phyloP scores from a whole-genome alignment of 2,888 invertebrate genomes.

The Crossocerus cetratus region DNA sequence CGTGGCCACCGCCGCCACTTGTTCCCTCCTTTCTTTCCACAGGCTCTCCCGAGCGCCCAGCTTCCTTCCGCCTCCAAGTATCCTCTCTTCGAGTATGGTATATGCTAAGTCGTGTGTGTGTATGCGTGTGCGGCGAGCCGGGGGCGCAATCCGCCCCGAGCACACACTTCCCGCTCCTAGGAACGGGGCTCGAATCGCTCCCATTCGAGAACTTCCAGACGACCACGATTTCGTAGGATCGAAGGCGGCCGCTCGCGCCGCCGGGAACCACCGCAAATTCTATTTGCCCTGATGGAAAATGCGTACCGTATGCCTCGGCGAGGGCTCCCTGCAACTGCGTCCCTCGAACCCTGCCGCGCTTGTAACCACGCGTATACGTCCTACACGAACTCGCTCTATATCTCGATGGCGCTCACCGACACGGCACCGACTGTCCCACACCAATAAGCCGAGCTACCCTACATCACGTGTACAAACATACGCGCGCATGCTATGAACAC shows the following conservation, averaged over 20 bases:
- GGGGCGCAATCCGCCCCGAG: neutral
- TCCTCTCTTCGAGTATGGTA: no score
- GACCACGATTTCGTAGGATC: conserved; percentile 22
- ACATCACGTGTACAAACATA: neutral
- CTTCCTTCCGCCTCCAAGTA: neutral
- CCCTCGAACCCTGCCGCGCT: conserved; percentile 34
- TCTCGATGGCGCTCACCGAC: conserved; percentile 3
- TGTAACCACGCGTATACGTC: neutral
- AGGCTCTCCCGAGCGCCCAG: neutral
- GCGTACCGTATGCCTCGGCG: conserved; percentile 59
- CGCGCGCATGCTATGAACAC: conserved; percentile 8
- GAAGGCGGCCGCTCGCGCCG: conserved; percentile 11
- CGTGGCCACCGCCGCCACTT: conserved; percentile 37
- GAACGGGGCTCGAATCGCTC: neutral
- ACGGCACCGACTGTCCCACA: neutral
- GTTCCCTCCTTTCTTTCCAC: conserved; percentile 1
- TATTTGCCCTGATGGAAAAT: conserved; percentile 70
- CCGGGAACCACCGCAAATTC: conserved; percentile 68
- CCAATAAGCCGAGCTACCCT: no score
- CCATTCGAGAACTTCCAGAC: neutral
- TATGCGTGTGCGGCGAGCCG: neutral
- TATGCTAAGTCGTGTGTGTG: no score
- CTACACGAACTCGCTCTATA: conserved; percentile 1
- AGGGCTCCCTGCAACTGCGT: conserved; percentile 51
- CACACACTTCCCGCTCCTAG: neutral